These are phyloP conservation scores for Nomada goodeniana DNA, from an alignment of 2,888 invertebrate genomes.

Conservation along the genomic window DNA sequence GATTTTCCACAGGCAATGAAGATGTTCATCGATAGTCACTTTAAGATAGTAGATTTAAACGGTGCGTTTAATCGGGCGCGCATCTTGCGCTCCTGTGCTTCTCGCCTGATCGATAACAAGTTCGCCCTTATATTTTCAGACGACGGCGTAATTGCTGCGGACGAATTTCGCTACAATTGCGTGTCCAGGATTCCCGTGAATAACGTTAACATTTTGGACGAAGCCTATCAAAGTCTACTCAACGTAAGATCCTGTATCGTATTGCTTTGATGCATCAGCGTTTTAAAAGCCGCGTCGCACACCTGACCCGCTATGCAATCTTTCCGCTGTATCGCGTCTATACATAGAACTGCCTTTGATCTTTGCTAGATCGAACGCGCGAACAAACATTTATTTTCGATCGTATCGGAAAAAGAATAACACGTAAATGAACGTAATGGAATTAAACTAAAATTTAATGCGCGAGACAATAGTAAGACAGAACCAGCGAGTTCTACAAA, in stretches of 20 bases:
- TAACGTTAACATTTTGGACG: slow-evolving; percentile 90
- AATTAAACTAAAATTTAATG: too few species aligned
- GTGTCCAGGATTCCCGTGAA: slow-evolving; percentile 92
- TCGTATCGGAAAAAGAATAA: too few species aligned
- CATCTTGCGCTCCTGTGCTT: too few species aligned
- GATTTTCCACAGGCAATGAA: slow-evolving; percentile 95
- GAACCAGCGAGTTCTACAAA: too few species aligned
- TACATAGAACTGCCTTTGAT: slow-evolving; percentile 34
- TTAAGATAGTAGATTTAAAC: slow-evolving; percentile 92
- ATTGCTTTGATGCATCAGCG: not conserved
- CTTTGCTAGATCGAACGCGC: slow-evolving; percentile 6
- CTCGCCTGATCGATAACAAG: not conserved
- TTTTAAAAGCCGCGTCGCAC: not conserved
- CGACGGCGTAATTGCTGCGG: slow-evolving; percentile 91
- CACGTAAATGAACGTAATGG: too few species aligned
- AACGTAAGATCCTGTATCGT: slow-evolving; percentile 87
- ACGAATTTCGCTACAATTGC: slow-evolving; percentile 93
- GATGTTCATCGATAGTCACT: slow-evolving; percentile 94
- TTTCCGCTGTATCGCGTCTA: slow-evolving; percentile 25
- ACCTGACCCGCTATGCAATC: slow-evolving; percentile 22
- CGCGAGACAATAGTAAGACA: too few species aligned
- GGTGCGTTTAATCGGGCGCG: slow-evolving; percentile 76
- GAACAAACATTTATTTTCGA: not conserved
- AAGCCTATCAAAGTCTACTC: slow-evolving; percentile 90
- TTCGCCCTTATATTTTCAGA: slow-evolving; percentile 77